phyloP scores from a whole-genome alignment of 2,888 invertebrate genomes.

The Himalopsyche tibetana region DNA sequence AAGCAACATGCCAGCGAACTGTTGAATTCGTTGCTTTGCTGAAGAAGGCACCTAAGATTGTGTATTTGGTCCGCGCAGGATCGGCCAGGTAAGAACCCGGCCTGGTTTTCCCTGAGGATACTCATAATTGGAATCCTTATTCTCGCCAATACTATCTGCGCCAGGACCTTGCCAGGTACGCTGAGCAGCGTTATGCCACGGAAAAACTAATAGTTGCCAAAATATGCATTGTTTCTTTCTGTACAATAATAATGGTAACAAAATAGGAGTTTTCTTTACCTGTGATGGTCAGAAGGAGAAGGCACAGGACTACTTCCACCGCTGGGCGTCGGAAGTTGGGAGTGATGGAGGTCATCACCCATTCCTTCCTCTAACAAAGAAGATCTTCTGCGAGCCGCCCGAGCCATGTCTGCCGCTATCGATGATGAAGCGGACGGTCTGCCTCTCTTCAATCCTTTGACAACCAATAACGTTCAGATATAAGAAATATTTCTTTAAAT shows the following conservation, averaged over 20 bases:
- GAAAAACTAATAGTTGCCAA: too few relatives aligned
- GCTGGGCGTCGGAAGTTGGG: slow-evolving; percentile 53
- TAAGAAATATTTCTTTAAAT: not conserved
- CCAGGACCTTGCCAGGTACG: too few relatives aligned
- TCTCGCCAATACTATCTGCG: too few relatives aligned
- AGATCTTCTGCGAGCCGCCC: slow-evolving; percentile 65
- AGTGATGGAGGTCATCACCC: slow-evolving; percentile 46
- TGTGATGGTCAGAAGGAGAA: slow-evolving; percentile 63
- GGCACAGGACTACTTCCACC: slow-evolving; percentile 64
- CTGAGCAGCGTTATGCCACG: too few relatives aligned
- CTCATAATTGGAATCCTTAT: too few relatives aligned
- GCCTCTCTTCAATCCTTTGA: slow-evolving; percentile 45
- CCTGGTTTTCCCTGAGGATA: too few relatives aligned
- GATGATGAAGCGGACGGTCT: slow-evolving; percentile 34
- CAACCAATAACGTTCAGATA: slow-evolving; percentile 27
- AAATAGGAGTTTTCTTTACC: slow-evolving; percentile 18
- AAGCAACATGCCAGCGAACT: too few relatives aligned
- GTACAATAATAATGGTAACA: not conserved
- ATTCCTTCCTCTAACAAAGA: slow-evolving; percentile 66
- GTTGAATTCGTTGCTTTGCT: too few relatives aligned
- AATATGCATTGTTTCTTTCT: not conserved
- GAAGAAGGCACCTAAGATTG: too few relatives aligned
- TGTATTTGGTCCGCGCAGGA: too few relatives aligned
- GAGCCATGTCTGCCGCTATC: slow-evolving; percentile 44
- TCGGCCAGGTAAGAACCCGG: too few relatives aligned